Evolutionary conservation across 1,140 invertebrate species (phyloP).

Genomic region (Babylonia areolata): DNA sequence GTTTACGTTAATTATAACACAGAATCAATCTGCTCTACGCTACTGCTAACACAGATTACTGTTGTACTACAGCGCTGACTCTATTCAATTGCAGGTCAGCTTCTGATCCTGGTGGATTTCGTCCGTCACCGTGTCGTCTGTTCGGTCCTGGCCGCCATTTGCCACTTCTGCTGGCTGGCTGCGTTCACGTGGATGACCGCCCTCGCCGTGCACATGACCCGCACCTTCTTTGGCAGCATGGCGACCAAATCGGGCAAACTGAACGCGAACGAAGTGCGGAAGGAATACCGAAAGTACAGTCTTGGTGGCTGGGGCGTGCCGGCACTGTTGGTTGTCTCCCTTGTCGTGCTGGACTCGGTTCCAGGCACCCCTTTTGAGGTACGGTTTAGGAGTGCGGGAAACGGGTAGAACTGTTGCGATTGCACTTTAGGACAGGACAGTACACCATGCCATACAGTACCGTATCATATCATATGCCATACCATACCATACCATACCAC

Average conservation of each 20-base stretch:
- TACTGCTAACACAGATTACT: too few species aligned
- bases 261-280: background rate
- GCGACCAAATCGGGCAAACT: slow-evolving; percentile 5
- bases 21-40: too few species aligned
- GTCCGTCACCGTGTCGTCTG: slow-evolving; percentile 57
- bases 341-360: background rate
- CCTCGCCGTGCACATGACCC: slow-evolving; percentile 82
- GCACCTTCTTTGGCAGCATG: slow-evolving; percentile 17
- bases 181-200: slow-evolving; percentile 97
- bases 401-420: too few species aligned
- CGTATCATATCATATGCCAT: too few species aligned
- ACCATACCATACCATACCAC: too few species aligned
- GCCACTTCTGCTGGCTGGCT: slow-evolving; percentile 93
- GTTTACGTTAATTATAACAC: too few species aligned
- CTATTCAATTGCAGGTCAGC: slow-evolving; percentile 2
- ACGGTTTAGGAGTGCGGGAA: too few species aligned
- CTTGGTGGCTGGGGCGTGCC: slow-evolving; percentile 24
- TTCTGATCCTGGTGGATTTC: slow-evolving; percentile 23
- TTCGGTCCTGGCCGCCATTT: slow-evolving; percentile 81
- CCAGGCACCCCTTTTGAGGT: background rate
- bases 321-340: background rate
- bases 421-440: too few species aligned
- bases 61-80: too few species aligned
- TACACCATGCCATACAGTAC: too few species aligned
- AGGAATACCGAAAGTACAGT: slow-evolving; percentile 12